These are phyloP conservation scores for Chaetoderma sp. DNA, from an alignment of 2,888 invertebrate genomes.

Conservation along the genomic window DNA sequence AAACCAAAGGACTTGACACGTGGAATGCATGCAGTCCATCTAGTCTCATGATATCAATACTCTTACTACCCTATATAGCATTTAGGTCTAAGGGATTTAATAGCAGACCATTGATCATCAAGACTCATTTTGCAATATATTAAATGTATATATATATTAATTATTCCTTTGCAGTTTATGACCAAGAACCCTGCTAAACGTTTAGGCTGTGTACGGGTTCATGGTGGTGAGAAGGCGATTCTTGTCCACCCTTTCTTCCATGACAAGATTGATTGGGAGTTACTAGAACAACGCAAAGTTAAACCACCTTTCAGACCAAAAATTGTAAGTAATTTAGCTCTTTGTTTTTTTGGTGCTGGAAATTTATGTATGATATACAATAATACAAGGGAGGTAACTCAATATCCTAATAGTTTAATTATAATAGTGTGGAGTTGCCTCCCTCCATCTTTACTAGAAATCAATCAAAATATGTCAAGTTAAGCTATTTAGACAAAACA, in stretches of 20 bases:
- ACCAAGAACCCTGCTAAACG: conserved; percentile 95
- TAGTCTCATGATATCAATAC: too few species aligned
- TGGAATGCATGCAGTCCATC: too few species aligned
- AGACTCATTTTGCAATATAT: too few species aligned
- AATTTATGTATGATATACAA: neutral
- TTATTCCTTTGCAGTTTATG: conserved; percentile 80
- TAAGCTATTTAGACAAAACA: too few species aligned
- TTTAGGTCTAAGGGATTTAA: too few species aligned
- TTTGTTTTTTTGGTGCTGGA: neutral
- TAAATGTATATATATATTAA: neutral
- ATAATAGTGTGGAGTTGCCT: neutral
- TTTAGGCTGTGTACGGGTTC: conserved; percentile 85
- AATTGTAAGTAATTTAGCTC: conserved; percentile 84
- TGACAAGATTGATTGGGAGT: conserved; percentile 93
- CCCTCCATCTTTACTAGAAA: too few species aligned
- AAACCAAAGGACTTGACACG: too few species aligned
- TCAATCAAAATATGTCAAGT: too few species aligned
- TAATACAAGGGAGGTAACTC: neutral
- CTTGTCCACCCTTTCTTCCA: conserved; percentile 82
- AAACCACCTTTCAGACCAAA: conserved; percentile 98
- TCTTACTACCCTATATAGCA: too few species aligned
- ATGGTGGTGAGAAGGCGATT: conserved; percentile 86
- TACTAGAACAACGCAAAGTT: conserved; percentile 88
- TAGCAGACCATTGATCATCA: too few species aligned
- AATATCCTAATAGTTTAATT: neutral